phyloP scores from a whole-genome alignment of 2,797 vertebrate species.

The Chanos chanos region DNA sequence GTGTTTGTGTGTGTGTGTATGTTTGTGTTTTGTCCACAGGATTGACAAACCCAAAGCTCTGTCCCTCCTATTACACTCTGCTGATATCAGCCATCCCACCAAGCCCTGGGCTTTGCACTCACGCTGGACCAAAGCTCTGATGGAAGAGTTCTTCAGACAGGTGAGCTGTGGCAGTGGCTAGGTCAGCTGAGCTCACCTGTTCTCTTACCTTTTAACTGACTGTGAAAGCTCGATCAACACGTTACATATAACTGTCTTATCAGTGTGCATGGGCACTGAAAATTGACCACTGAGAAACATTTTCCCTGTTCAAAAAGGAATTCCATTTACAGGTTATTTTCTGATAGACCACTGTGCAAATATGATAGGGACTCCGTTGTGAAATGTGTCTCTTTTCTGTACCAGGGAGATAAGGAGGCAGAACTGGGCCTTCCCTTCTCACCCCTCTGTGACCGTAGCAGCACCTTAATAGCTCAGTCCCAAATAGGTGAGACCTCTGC shows the following conservation, averaged over 20 bases:
- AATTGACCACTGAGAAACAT: no score
- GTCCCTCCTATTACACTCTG: slow-evolving; percentile 88
- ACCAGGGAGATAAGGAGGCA: slow-evolving; percentile 90
- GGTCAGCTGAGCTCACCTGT: neutral
- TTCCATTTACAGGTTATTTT: no score
- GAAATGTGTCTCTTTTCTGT: no score
- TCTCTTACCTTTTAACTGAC: no score
- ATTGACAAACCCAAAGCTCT: slow-evolving; percentile 88
- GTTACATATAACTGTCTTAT: no score
- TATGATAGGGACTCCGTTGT: slow-evolving; percentile 38
- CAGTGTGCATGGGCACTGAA: no score
- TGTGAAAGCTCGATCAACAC: no score
- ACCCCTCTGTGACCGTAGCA: slow-evolving; percentile 88
- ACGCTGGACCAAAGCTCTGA: slow-evolving; percentile 89
- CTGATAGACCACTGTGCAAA: neutral
- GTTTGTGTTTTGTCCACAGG: slow-evolving; percentile 55
- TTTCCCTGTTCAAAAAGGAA: no score
- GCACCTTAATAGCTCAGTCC: slow-evolving; percentile 87
- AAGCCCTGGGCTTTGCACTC: slow-evolving; percentile 90
- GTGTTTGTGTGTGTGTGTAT: slow-evolving; percentile 25
- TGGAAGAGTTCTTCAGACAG: slow-evolving; percentile 96
- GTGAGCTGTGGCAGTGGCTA: slow-evolving; percentile 55
- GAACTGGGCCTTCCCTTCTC: slow-evolving; percentile 89
- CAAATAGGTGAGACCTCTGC: slow-evolving; percentile 95
- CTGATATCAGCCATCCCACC: slow-evolving; percentile 92